Conservation (phyloP, 2,888 invertebrate species). For the Lithophane ornitopus region DNA sequence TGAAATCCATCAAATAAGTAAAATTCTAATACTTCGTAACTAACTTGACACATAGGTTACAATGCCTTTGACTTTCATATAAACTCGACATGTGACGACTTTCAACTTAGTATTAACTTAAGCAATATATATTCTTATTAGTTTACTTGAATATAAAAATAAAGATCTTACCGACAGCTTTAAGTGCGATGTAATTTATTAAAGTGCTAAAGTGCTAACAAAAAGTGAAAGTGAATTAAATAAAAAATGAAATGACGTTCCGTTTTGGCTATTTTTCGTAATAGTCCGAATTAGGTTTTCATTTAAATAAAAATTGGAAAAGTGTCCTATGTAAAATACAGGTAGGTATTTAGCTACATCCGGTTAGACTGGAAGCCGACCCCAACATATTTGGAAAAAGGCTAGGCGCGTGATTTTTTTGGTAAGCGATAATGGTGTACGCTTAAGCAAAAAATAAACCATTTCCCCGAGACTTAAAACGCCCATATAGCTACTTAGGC, state of each 20-base stretch:
- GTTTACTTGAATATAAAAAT: conserved; percentile 26
- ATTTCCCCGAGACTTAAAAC: background rate
- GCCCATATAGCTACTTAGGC: background rate
- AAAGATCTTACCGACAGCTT: conserved; percentile 1
- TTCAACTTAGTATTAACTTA: conserved; percentile 21
- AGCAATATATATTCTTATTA: conserved; percentile 25
- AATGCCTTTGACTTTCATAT: conserved; percentile 44
- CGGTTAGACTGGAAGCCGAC: too few species aligned
- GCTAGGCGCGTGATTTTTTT: too few species aligned
- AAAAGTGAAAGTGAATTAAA: too few species aligned
- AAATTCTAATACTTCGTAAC: conserved; percentile 18
- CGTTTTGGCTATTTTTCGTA: too few species aligned
- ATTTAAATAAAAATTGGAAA: too few species aligned
- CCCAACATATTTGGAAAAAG: too few species aligned
- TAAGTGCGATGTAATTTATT: conserved; percentile 32
- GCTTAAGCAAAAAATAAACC: background rate
- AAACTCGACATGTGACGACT: conserved; percentile 26
- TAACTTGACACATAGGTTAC: conserved; percentile 30
- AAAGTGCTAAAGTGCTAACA: conserved; percentile 10
- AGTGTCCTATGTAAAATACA: too few species aligned
- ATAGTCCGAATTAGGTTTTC: too few species aligned
- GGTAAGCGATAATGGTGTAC: too few species aligned
- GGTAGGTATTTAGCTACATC: too few species aligned
- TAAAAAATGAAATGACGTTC: too few species aligned
- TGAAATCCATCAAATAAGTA: conserved; percentile 22